phyloP scores from a whole-genome alignment of 2,797 vertebrate species.

The Falco concolor region DNA sequence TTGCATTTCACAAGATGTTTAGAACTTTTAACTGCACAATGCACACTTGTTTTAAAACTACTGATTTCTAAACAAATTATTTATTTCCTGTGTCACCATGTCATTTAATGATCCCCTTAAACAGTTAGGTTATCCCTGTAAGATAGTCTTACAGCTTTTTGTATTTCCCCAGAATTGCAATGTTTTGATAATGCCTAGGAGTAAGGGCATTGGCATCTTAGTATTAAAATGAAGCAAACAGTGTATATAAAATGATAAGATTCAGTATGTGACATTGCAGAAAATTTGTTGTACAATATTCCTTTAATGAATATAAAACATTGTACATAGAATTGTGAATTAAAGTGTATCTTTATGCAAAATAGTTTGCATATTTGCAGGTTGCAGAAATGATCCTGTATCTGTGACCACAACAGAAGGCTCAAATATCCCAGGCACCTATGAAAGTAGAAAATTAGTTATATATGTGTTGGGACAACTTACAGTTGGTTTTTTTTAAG shows the following conservation, averaged over 20 bases:
- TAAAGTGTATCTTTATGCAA: slow-evolving; percentile 63
- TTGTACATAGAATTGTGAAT: slow-evolving; percentile 53
- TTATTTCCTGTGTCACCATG: slow-evolving; percentile 71
- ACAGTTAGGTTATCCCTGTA: background rate
- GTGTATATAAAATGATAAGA: slow-evolving; percentile 67
- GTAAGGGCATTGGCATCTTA: background rate
- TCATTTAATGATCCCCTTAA: slow-evolving; percentile 24
- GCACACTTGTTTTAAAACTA: slow-evolving; percentile 74
- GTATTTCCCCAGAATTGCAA: background rate
- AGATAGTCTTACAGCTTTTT: background rate
- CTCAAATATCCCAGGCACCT: background rate
- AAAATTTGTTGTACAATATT: slow-evolving; percentile 70
- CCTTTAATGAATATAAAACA: slow-evolving; percentile 46
- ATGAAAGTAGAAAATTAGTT: background rate
- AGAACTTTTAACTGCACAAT: slow-evolving; percentile 67
- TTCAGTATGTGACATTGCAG: slow-evolving; percentile 39
- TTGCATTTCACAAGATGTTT: slow-evolving; percentile 56
- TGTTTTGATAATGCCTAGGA: slow-evolving; percentile 11
- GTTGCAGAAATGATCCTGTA: background rate
- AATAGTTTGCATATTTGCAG: background rate
- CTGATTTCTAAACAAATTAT: slow-evolving; percentile 72
- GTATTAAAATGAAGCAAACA: slow-evolving; percentile 29
- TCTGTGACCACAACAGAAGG: background rate
- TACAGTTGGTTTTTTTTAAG: background rate
- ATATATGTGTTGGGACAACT: background rate